Conservation (phyloP, 2,888 invertebrate genomes). For the Gasteruption jaculator region DNA sequence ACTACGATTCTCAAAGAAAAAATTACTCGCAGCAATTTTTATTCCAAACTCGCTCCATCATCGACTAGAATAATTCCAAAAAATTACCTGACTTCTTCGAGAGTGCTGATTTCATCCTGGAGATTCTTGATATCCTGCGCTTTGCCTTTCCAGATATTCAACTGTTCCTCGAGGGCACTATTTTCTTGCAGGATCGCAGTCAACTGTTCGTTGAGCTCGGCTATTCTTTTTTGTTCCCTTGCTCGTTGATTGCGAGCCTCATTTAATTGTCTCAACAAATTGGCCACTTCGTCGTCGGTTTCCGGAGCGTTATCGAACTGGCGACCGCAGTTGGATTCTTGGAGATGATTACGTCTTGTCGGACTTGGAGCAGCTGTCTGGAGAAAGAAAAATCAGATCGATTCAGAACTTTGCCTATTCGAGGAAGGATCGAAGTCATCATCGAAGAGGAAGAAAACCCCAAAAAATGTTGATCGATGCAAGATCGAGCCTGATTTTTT, state of each 20-base stretch:
- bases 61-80: too few relatives aligned
- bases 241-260: slow-evolving; percentile 65
- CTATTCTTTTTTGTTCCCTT: slow-evolving; percentile 68
- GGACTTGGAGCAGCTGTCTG: slow-evolving; percentile 34
- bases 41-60: too few relatives aligned
- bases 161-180: slow-evolving; percentile 65
- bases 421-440: not conserved
- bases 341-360: slow-evolving; percentile 24
- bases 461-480: too few relatives aligned
- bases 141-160: slow-evolving; percentile 61
- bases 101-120: slow-evolving; percentile 77
- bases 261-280: slow-evolving; percentile 67
- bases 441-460: slow-evolving; percentile 5
- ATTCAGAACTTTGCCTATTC: not conserved
- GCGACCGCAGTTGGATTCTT: slow-evolving; percentile 24
- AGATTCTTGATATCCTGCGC: slow-evolving; percentile 77
- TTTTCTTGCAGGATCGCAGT: slow-evolving; percentile 69
- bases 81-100: slow-evolving; percentile 80
- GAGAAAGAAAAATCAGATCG: slow-evolving; percentile 5
- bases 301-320: slow-evolving; percentile 23
- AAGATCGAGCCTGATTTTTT: too few relatives aligned
- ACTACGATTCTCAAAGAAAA: too few relatives aligned
- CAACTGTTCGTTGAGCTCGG: slow-evolving; percentile 75
- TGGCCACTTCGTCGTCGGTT: slow-evolving; percentile 50
- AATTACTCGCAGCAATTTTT: too few relatives aligned